phyloP scores from a whole-genome alignment of 2,888 invertebrate species.

The Trichopria drosophilae region DNA sequence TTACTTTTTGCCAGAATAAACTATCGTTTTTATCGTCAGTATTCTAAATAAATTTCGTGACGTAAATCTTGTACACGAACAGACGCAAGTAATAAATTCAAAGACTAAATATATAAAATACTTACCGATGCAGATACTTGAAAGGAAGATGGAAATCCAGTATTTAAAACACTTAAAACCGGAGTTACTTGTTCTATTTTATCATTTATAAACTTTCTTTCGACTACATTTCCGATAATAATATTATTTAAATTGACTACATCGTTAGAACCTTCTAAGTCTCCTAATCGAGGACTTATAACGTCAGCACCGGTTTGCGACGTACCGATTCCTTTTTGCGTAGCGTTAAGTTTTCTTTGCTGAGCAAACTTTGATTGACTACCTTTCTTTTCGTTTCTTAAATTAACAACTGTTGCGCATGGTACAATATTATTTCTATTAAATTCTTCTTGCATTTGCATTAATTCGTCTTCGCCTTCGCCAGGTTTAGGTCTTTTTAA shows the following conservation, averaged over 20 bases:
- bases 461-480: constrained; percentile 74
- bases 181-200: constrained; percentile 12
- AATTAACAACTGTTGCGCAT: constrained; percentile 66
- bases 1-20: constrained; percentile 44
- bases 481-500: constrained; percentile 68
- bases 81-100: no score
- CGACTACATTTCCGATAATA: constrained; percentile 53
- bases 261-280: constrained; percentile 21
- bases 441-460: constrained; percentile 75
- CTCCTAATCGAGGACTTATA: constrained; percentile 33
- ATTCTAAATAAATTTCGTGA: constrained; percentile 29
- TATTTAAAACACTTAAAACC: constrained; percentile 15
- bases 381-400: constrained; percentile 10
- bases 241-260: constrained; percentile 28
- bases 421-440: constrained; percentile 64
- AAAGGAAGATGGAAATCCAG: constrained; percentile 53
- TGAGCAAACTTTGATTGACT: constrained; percentile 46
- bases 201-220: constrained; percentile 40
- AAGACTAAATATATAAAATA: no score
- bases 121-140: no score
- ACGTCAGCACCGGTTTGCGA: constrained; percentile 38
- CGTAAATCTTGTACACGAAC: constrained; percentile 32
- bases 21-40: constrained; percentile 36
- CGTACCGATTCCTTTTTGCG: constrained; percentile 39
- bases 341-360: constrained; percentile 32